Evolutionary conservation across 2,113 vertebrate genomes (phyloP).

Genomic region (Probosciger aterrimus): DNA sequence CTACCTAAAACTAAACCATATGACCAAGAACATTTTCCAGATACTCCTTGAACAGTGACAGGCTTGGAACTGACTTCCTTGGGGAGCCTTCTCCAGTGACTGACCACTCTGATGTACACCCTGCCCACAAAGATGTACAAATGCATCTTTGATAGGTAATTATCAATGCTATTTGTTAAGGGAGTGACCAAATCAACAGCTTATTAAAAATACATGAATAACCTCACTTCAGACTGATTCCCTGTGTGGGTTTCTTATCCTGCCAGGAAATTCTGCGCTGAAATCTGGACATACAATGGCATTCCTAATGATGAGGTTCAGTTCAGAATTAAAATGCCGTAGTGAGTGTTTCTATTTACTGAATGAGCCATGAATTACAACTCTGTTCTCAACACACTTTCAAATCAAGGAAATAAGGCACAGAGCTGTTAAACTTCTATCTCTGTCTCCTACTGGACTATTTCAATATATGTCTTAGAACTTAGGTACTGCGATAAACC

Average conservation of each 20-base stretch:
- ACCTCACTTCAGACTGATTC: background rate
- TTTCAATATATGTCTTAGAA: background rate
- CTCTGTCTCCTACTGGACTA: background rate
- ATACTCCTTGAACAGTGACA: background rate
- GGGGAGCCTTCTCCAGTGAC: background rate
- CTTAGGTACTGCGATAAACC: background rate
- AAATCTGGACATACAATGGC: background rate
- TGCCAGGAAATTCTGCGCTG: background rate
- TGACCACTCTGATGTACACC: background rate
- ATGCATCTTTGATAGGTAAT: background rate
- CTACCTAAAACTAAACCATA: background rate
- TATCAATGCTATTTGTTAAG: background rate
- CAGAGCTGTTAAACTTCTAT: background rate
- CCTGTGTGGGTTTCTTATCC: background rate
- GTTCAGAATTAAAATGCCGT: background rate
- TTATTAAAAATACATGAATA: background rate
- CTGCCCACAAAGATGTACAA: background rate
- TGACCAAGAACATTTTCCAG: background rate
- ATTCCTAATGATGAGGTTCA: background rate
- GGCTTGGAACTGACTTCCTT: background rate
- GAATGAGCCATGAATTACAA: background rate
- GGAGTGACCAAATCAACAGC: background rate
- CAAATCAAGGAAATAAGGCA: background rate
- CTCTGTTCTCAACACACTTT: background rate
- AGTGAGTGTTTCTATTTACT: background rate